phyloP scores from a whole-genome alignment of 2,888 invertebrate genomes.

The Theodoxus fluviatilis region DNA sequence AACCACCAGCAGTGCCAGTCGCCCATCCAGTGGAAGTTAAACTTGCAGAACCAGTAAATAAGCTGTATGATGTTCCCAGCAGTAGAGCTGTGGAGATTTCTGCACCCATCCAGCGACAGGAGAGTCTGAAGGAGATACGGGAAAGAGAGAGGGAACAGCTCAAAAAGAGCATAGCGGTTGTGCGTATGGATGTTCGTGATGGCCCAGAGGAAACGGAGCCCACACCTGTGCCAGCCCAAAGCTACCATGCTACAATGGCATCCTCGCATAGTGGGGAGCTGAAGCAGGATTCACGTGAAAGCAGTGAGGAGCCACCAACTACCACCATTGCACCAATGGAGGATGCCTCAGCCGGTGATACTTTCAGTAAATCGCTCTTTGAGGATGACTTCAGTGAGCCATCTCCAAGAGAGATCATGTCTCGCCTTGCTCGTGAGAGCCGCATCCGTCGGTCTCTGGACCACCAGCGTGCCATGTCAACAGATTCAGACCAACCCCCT shows the following conservation, averaged over 20 bases:
- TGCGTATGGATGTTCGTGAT: slow-evolving; percentile 30
- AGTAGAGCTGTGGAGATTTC: slow-evolving; percentile 29
- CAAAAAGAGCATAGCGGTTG: slow-evolving; percentile 38
- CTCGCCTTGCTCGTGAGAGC: slow-evolving; percentile 54
- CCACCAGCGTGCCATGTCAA: slow-evolving; percentile 49
- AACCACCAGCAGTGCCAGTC: slow-evolving; percentile 41
- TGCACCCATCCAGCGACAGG: slow-evolving; percentile 23
- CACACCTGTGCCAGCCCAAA: slow-evolving; percentile 21
- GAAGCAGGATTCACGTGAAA: no score
- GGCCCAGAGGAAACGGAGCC: slow-evolving; percentile 24
- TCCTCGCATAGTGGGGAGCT: no score
- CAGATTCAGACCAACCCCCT: slow-evolving; percentile 36
- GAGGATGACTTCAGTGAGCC: slow-evolving; percentile 55
- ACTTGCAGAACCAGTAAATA: no score
- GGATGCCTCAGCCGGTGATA: no score
- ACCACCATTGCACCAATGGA: no score
- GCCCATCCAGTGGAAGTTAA: no score
- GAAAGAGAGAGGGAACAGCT: slow-evolving; percentile 34
- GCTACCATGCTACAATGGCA: no score
- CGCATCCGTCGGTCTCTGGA: slow-evolving; percentile 53
- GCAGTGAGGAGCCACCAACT: no score
- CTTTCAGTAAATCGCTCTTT: slow-evolving; percentile 41
- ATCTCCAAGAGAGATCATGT: slow-evolving; percentile 59
- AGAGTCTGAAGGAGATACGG: slow-evolving; percentile 23
- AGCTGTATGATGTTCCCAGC: slow-evolving; percentile 28